Evolutionary conservation across 2,797 vertebrate genomes (phyloP).

Genomic region (Muraenolepis orangiensis): DNA sequence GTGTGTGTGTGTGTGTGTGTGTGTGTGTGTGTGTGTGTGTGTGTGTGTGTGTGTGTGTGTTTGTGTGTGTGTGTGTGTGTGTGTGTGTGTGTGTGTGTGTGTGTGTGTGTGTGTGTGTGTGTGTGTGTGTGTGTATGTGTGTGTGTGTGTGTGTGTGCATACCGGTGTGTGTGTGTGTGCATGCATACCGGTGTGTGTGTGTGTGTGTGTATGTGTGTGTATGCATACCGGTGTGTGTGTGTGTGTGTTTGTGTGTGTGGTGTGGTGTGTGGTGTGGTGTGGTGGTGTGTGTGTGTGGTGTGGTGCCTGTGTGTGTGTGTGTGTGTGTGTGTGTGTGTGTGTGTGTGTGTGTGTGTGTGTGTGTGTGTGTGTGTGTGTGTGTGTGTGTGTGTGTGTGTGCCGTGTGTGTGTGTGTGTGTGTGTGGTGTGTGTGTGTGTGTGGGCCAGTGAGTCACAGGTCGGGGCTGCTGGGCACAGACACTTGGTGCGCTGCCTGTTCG

Average conservation of each 20-base stretch:
- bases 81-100: conserved; percentile 12
- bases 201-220: not conserved
- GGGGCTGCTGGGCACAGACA: conserved; percentile 19
- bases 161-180: conserved; percentile 12
- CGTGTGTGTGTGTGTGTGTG: conserved; percentile 12
- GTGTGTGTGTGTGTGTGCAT: conserved; percentile 13
- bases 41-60: conserved; percentile 13
- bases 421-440: conserved; percentile 1
- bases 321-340: not conserved
- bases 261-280: not conserved
- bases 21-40: conserved; percentile 20
- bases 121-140: not conserved
- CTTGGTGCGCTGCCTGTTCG: conserved; percentile 19
- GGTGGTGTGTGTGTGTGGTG: no score
- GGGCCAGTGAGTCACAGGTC: conserved; percentile 66
- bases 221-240: not conserved
- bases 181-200: conserved; percentile 5
- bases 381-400: conserved; percentile 14
- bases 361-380: conserved; percentile 11
- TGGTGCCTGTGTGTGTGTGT: not conserved
- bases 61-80: conserved; percentile 9
- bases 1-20: conserved; percentile 15
- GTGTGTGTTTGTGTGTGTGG: not conserved
- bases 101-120: not conserved
- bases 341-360: conserved; percentile 15